Conservation (phyloP, 1,140 invertebrate species). For the Hylyphantes graminicola region DNA sequence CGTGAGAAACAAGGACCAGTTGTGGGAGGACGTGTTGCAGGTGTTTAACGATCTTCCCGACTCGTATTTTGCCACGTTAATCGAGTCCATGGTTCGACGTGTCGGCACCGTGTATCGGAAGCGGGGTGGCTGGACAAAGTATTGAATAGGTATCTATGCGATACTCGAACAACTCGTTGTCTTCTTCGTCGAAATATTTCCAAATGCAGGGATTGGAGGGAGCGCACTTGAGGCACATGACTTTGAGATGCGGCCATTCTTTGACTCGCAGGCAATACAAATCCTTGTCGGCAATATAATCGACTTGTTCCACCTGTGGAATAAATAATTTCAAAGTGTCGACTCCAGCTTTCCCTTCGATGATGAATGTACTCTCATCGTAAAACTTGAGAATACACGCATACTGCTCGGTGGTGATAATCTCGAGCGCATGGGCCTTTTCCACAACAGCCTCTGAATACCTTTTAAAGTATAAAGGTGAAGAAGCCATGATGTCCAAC, state of each 20-base stretch:
- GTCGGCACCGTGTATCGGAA: background rate
- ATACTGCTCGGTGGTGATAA: background rate
- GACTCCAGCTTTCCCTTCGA: background rate
- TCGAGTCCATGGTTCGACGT: background rate
- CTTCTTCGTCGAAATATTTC: background rate
- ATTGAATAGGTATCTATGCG: background rate
- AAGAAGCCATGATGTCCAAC: too few species aligned
- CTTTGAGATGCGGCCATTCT: background rate
- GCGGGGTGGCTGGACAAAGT: constrained; percentile 8
- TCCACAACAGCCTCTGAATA: background rate
- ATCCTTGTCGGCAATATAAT: background rate
- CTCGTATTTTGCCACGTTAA: background rate
- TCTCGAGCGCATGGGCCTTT: background rate
- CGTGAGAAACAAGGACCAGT: background rate
- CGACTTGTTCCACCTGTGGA: background rate
- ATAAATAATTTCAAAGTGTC: background rate
- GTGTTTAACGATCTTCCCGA: background rate
- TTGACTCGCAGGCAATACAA: background rate
- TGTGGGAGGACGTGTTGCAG: constrained; percentile 12
- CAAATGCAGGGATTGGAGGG: background rate
- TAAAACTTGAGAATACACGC: background rate
- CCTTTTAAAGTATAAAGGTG: background rate
- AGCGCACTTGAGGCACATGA: background rate
- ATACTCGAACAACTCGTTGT: background rate
- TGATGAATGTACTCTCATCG: background rate